phyloP scores from a whole-genome alignment of 2,888 invertebrate species.

The Subacronicta megacephala region DNA sequence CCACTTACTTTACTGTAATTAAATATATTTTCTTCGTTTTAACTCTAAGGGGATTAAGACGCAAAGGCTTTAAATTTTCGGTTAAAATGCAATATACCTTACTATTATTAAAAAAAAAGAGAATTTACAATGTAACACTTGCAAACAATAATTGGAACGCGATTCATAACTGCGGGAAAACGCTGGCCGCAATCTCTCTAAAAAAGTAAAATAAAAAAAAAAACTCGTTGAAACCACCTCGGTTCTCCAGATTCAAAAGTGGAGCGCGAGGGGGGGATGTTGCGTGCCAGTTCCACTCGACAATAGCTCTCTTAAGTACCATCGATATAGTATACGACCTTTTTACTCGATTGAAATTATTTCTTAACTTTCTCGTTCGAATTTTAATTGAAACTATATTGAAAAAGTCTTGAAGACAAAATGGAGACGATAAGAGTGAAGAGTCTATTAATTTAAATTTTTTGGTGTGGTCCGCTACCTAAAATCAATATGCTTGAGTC shows the following conservation, averaged over 20 bases:
- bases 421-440: too few relatives aligned
- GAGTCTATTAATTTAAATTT: too few relatives aligned
- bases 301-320: constrained; percentile 63
- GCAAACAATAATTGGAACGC: constrained; percentile 47
- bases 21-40: constrained; percentile 13
- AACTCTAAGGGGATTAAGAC: constrained; percentile 19
- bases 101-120: constrained; percentile 38
- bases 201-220: constrained; percentile 56
- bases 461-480: too few relatives aligned
- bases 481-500: too few relatives aligned
- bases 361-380: constrained; percentile 35
- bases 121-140: constrained; percentile 37
- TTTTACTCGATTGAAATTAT: constrained; percentile 46
- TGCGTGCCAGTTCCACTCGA: constrained; percentile 67
- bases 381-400: constrained; percentile 22
- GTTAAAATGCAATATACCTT: constrained; percentile 1
- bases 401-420: too few relatives aligned
- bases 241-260: constrained; percentile 65
- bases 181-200: constrained; percentile 45
- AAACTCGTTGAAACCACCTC: constrained; percentile 58
- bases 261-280: constrained; percentile 60
- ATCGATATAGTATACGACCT: constrained; percentile 51
- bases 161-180: constrained; percentile 50
- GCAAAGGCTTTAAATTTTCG: constrained; percentile 20
- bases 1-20: constrained; percentile 22